Evolutionary conservation across 2,888 invertebrate genomes (phyloP).

Genomic region (Dorcus hopei): DNA sequence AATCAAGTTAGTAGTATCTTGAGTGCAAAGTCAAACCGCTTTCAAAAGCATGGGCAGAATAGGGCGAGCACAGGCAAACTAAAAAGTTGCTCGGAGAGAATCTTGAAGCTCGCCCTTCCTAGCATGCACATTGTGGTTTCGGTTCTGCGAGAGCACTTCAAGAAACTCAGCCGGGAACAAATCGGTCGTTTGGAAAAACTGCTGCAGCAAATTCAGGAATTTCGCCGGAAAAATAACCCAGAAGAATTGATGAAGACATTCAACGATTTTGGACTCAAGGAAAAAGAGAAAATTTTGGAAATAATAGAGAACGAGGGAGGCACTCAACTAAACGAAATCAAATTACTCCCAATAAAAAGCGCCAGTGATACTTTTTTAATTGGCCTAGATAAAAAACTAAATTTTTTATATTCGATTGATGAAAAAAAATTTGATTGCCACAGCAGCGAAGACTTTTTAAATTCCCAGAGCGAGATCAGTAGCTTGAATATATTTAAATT

Average conservation of each 20-base stretch:
- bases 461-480: no score
- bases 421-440: background rate
- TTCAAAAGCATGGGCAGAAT: background rate
- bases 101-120: slow-evolving; percentile 11
- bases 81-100: slow-evolving; percentile 3
- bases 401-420: background rate
- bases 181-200: slow-evolving; percentile 10
- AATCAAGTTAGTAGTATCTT: no score
- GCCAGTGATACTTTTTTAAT: slow-evolving; percentile 10
- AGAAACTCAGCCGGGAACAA: slow-evolving; percentile 6
- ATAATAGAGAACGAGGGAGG: background rate
- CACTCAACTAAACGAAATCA: background rate
- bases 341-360: slow-evolving; percentile 7
- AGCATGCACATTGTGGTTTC: slow-evolving; percentile 12
- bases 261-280: slow-evolving; percentile 11
- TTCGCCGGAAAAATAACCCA: slow-evolving; percentile 2
- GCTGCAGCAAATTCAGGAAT: slow-evolving; percentile 9
- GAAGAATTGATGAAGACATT: slow-evolving; percentile 10
- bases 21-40: no score
- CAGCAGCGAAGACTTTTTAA: no score
- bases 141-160: slow-evolving; percentile 13
- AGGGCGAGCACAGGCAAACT: background rate
- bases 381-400: slow-evolving; percentile 1
- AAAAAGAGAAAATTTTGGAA: slow-evolving; percentile 6
- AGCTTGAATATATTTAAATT: no score